Evolutionary conservation across 2,797 vertebrate genomes (phyloP), one percentile per base, ranked within the genome.

Genomic region (Macroramphosus scolopax): DNA sequence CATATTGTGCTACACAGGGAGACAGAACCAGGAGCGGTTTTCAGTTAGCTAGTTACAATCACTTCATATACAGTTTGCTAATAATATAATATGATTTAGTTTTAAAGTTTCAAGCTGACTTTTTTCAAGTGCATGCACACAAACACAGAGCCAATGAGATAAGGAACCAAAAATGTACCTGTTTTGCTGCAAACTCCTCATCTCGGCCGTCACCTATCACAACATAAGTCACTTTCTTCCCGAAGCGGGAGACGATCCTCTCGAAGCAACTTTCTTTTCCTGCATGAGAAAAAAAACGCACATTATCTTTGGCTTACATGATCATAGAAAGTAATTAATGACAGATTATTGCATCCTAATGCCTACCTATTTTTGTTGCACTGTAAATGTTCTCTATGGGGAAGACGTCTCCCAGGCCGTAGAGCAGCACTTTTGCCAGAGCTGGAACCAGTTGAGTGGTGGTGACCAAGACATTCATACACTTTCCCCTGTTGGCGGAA

Each of bases 321-420:
- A 7, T 1, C 14, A 17, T 41, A 3, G 5, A 28, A 1, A 11
- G 16, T 6, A 13, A n/a, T n/a, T n/a, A n/a, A n/a, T n/a, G n/a
- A n/a, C n/a, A n/a, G n/a, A n/a, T n/a, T n/a, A n/a, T n/a, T n/a
- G 12, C 15, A 8, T 10, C 25, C 9, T 16, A 18, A 8, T 2
- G 3, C 0, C 1, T 86, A 97, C 96, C 96, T 84, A 99, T 98
- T 88, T 99, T 98, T 51, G 96, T 98, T 77, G 96, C 96, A 29
- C 96, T 99, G 85, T 98, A 98, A 88, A 98, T 98, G 85, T 95
- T 99, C 82, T 98, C 94, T 8, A 98, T 92, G 53, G 96, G 95
- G 80, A 99, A 99, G 61, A 97, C 89, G 17, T 96, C 92, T 51
- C 94, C 96, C 64, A 99, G 79, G 38, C 96, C 95, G 25, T 99